Evolutionary conservation across 23 tunicate species (phyloP).

Genomic region (Oikopleura albicans): DNA sequence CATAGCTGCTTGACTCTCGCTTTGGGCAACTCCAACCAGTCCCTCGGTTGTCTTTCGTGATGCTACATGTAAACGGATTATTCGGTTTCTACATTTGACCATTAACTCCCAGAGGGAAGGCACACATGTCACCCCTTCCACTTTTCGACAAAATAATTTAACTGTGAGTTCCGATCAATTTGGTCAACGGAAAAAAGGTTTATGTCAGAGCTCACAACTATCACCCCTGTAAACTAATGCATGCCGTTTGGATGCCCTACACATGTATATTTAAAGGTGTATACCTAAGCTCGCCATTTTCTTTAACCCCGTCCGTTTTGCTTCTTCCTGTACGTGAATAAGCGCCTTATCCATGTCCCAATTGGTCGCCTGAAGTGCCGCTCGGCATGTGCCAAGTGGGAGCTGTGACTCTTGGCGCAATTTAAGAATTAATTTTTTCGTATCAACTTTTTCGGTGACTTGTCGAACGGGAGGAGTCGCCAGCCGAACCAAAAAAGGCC

Average conservation of each 20-base stretch:
- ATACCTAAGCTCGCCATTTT: background rate
- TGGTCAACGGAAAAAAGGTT: no score
- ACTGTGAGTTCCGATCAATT: no score
- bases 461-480: background rate
- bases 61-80: background rate
- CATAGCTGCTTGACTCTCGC: background rate
- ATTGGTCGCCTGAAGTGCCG: background rate
- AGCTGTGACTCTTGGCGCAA: constrained; percentile 8
- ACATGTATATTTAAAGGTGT: no score
- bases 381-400: constrained; percentile 7
- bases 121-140: no score
- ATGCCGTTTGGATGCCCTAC: no score
- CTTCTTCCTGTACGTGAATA: background rate
- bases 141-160: no score
- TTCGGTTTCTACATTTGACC: background rate
- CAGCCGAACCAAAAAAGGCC: background rate
- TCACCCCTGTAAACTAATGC: no score
- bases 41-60: background rate
- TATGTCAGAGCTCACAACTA: no score
- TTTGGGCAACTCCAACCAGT: background rate
- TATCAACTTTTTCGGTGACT: background rate
- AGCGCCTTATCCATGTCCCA: background rate
- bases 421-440: background rate
- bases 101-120: no score
- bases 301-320: background rate